These are phyloP conservation scores for Erebia epiphron DNA, from an alignment of 2,888 invertebrate genomes.

Conservation along the genomic window DNA sequence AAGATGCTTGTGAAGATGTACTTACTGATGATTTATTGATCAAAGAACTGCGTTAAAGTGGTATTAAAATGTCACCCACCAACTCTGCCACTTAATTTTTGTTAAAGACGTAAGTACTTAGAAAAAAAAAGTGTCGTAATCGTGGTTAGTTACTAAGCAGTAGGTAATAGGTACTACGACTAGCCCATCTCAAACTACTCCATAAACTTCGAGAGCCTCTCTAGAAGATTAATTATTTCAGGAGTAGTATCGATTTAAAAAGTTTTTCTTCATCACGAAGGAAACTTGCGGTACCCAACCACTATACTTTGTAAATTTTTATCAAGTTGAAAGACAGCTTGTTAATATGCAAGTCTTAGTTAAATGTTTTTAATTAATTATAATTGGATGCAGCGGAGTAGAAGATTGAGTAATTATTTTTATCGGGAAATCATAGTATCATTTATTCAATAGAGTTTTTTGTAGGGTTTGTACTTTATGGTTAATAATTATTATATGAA, in stretches of 20 bases:
- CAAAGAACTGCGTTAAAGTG: too few species aligned
- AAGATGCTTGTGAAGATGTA: too few species aligned
- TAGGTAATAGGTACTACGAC: constrained; percentile 23
- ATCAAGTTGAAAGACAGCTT: constrained; percentile 2
- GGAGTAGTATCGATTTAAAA: constrained; percentile 44
- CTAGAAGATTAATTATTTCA: constrained; percentile 48
- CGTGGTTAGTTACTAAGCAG: background rate
- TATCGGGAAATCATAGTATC: background rate
- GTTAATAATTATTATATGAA: too few species aligned
- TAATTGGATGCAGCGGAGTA: constrained; percentile 1
- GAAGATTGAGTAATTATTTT: background rate
- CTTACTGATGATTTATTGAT: too few species aligned
- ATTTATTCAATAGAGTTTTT: too few species aligned
- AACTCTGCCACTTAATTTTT: too few species aligned
- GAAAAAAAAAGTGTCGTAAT: constrained; percentile 14
- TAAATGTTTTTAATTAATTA: background rate
- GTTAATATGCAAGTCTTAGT: constrained; percentile 9
- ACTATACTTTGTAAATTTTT: constrained; percentile 6
- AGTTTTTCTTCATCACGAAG: constrained; percentile 41
- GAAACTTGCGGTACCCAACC: constrained; percentile 27
- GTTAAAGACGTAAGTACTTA: too few species aligned
- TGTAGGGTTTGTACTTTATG: too few species aligned
- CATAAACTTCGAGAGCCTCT: constrained; percentile 37
- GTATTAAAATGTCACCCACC: too few species aligned
- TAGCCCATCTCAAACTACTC: constrained; percentile 33